Evolutionary conservation across 2,888 invertebrate genomes (phyloP).

Genomic region (Yponomeuta cagnagella): DNA sequence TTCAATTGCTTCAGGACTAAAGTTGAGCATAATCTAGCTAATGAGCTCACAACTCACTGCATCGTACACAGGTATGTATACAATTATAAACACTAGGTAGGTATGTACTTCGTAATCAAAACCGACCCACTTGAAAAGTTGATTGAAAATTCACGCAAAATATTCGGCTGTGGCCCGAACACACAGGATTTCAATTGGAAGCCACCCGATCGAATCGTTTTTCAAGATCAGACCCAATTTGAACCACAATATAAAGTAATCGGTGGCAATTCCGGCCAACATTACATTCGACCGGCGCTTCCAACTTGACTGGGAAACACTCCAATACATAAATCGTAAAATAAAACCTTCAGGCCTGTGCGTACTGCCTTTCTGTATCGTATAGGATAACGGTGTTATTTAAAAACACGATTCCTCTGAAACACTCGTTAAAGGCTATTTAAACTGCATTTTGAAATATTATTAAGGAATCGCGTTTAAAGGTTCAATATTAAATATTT

Average conservation of each 20-base stretch:
- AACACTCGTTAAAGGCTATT: too few species aligned
- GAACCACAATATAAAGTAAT: slow-evolving; percentile 53
- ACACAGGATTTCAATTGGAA: slow-evolving; percentile 31
- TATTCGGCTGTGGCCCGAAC: slow-evolving; percentile 21
- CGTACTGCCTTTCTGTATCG: too few species aligned
- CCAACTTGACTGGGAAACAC: slow-evolving; percentile 10
- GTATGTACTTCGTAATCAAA: neutral
- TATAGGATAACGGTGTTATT: too few species aligned
- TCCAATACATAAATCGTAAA: neutral
- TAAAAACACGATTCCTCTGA: too few species aligned
- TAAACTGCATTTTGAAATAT: too few species aligned
- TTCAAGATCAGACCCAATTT: slow-evolving; percentile 51
- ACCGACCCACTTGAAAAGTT: neutral
- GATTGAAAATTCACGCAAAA: neutral
- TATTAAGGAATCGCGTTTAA: too few species aligned
- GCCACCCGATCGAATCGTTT: slow-evolving; percentile 44
- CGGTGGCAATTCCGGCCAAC: slow-evolving; percentile 35
- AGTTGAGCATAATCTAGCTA: neutral
- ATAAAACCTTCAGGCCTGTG: neutral
- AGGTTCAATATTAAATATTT: too few species aligned
- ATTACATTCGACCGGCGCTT: slow-evolving; percentile 33
- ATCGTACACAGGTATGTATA: neutral
- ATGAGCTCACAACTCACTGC: neutral
- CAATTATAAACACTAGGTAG: neutral
- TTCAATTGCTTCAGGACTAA: neutral